Conservation (phyloP, 2,888 invertebrate species). For the Thymelicus sylvestris region DNA sequence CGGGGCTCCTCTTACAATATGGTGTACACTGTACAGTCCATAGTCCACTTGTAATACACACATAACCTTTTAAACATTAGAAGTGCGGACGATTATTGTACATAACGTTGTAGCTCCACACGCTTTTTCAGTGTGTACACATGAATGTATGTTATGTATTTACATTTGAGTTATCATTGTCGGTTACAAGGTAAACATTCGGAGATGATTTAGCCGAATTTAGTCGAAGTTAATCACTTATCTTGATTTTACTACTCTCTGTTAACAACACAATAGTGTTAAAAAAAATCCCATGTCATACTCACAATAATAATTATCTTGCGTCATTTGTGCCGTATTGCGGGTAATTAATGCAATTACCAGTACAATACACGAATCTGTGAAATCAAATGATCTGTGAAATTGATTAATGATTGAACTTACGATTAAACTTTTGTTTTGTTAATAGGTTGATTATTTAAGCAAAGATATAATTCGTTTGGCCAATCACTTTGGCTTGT, state of each 20-base stretch:
- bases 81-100: background rate
- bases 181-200: background rate
- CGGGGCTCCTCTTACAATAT: no score
- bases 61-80: no score
- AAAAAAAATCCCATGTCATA: background rate
- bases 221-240: background rate
- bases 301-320: background rate
- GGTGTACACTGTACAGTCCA: no score
- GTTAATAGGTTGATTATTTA: no score
- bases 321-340: background rate
- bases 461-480: no score
- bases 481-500: no score
- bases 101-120: background rate
- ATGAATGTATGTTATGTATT: background rate
- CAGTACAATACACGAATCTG: background rate
- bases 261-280: background rate
- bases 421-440: no score
- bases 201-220: background rate
- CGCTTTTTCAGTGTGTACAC: background rate
- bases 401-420: no score
- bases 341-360: slow-evolving; percentile 1
- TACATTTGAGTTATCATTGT: background rate
- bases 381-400: slow-evolving; percentile 1
- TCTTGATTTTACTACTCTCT: background rate
- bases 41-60: no score